Percentiles rank a stretch among this genome's conserved stretches.
These are phyloP conservation scores for Asobara japonica DNA, from an alignment of 1,140 invertebrate genomes.

Conservation along the genomic window DNA sequence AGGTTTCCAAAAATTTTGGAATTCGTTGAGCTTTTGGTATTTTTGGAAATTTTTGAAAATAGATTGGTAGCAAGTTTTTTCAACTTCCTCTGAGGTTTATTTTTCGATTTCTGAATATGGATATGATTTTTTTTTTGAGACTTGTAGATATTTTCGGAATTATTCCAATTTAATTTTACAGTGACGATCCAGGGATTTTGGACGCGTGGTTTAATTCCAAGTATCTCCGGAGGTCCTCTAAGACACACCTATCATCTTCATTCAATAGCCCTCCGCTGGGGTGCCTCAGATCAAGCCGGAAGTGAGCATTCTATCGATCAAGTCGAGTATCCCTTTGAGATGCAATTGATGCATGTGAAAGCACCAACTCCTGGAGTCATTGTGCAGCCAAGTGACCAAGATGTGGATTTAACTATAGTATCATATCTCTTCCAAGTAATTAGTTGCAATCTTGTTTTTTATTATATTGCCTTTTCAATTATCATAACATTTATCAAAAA, in stretches of 20 bases:
- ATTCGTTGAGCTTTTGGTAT: no score
- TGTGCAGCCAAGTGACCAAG: slow-evolving; percentile 22
- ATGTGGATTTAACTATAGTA: slow-evolving; percentile 52
- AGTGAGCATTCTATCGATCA: slow-evolving; percentile 70
- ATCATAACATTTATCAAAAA: no score
- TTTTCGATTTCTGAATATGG: no score
- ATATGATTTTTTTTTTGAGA: no score
- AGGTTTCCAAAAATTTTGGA: no score
- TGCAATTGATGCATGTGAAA: slow-evolving; percentile 66
- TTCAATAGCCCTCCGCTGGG: slow-evolving; percentile 69
- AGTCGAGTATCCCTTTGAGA: slow-evolving; percentile 67
- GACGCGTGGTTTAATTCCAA: slow-evolving; percentile 48
- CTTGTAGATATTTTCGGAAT: no score
- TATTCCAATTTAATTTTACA: no score
- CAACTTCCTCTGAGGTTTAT: no score
- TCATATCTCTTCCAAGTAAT: slow-evolving; percentile 64
- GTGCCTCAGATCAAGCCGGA: slow-evolving; percentile 67
- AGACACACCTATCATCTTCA: slow-evolving; percentile 63
- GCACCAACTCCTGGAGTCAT: slow-evolving; percentile 27
- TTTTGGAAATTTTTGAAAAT: no score
- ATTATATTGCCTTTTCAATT: no score
- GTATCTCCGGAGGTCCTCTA: slow-evolving; percentile 66
- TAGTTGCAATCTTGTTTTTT: not conserved
- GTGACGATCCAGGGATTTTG: slow-evolving; percentile 47
- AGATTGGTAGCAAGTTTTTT: no score